Conservation (phyloP, 1,140 invertebrate species). For the Drosophila pallidifrons region DNA sequence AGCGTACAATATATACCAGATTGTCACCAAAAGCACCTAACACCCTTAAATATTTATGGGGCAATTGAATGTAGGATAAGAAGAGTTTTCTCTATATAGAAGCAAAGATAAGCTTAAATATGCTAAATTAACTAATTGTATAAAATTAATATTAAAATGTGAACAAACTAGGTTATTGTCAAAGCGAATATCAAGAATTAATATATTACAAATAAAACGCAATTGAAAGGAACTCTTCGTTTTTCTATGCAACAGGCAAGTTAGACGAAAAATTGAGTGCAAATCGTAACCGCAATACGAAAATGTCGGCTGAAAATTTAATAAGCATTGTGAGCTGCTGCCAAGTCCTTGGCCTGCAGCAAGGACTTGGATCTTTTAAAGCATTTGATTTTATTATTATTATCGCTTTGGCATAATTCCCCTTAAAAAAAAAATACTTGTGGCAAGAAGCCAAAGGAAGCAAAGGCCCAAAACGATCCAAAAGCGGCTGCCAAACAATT, state of each 20-base stretch:
- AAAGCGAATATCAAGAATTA: no score
- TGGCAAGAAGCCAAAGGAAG: slow-evolving; percentile 60
- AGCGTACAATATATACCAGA: no score
- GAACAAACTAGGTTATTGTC: no score
- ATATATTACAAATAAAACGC: no score
- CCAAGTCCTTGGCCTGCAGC: slow-evolving; percentile 18
- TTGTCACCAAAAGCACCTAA: no score
- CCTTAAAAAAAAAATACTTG: slow-evolving; percentile 23
- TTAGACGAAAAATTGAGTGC: not conserved
- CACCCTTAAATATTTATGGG: no score
- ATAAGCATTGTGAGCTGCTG: slow-evolving; percentile 44
- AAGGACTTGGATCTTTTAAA: slow-evolving; percentile 35
- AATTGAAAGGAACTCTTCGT: no score
- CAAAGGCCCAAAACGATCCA: slow-evolving; percentile 1
- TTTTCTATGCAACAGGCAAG: slow-evolving; percentile 36
- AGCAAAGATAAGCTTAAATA: no score
- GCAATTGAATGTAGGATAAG: no score
- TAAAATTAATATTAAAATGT: no score
- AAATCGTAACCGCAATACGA: slow-evolving; percentile 43
- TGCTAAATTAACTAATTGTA: no score
- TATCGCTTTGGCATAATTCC: slow-evolving; percentile 73
- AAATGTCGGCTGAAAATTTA: slow-evolving; percentile 61
- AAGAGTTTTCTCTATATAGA: no score
- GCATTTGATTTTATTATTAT: slow-evolving; percentile 77
- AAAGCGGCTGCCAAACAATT: slow-evolving; percentile 30